Conservation (phyloP, 2,113 vertebrate genomes). For the Apteryx mantelli region DNA sequence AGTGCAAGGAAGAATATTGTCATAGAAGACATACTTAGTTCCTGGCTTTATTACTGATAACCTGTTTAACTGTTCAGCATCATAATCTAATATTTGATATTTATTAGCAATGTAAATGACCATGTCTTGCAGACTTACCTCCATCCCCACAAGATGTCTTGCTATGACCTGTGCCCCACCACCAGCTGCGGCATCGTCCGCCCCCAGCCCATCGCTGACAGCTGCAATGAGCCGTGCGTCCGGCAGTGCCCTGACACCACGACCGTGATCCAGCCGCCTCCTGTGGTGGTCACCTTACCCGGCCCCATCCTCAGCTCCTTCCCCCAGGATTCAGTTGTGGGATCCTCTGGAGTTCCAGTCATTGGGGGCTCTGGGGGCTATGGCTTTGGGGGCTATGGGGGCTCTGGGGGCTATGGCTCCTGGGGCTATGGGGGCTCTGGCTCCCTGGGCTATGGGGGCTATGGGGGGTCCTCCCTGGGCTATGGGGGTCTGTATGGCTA, state of each 20-base stretch:
- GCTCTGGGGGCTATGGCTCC: neutral
- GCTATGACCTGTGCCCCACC: neutral
- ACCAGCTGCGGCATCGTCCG: accelerated
- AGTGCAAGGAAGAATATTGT: neutral
- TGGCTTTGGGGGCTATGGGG: neutral
- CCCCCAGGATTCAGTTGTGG: neutral
- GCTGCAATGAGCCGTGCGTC: neutral
- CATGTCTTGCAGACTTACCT: neutral
- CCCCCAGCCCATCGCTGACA: neutral
- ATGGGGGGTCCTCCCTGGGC: neutral
- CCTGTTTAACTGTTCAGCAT: neutral
- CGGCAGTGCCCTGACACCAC: neutral
- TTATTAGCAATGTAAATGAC: neutral
- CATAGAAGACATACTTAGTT: neutral
- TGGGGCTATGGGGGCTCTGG: neutral
- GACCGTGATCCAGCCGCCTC: neutral
- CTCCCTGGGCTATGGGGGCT: neutral
- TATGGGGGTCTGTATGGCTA: neutral
- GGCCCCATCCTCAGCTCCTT: conserved; percentile 30
- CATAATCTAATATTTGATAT: accelerated
- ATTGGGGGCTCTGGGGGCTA: neutral
- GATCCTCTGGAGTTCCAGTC: neutral
- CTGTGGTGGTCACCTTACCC: neutral
- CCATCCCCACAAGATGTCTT: neutral
- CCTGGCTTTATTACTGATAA: neutral